Base-by-base conservation (phyloP, 2,113 vertebrate genomes). In the Toxotes chatareus region DNA sequence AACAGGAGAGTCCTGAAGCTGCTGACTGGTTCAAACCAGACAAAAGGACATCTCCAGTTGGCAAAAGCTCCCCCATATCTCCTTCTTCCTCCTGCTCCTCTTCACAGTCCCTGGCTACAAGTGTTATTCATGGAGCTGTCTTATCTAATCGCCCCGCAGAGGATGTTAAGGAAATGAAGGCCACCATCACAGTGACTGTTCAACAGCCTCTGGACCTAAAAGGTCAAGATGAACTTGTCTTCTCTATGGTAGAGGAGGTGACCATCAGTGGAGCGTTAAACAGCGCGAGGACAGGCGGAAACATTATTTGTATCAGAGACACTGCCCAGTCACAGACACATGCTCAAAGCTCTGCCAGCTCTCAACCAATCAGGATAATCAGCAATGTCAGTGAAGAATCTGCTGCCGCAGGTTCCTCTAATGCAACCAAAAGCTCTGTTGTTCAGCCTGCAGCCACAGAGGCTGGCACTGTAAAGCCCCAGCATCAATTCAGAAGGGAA, bases 181-280 rank as follows among this genome's bases (percentile, higher is more conserved):
- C 96, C 70, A 97, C 96, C 49, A 98, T 98, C 0, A 98, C 96
- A 76, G 97, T 99, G 79, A 99, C 97, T 0, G 96, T 99, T 59
- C 97, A 99, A 83, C 97, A 99, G 80, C 98, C 98, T 0, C 85
- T 99, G 75, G 98, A 99, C 89, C 91, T 97, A 59, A 98, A 96
- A 1, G 97, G 98, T 31, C 97, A 99, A 38, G 98, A 99, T 0
- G 98, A 99, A 91, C 94, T 99, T 60, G 97, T 99, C 19, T 99
- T 98, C 86, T 99, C 98, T 0, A 95, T 99, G 87, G 97, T 99
- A 74, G 97, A 99, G 91, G 98, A 99, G 78, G 95, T 99, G 83
- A 97, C 97, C 83, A 96, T 99, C 79, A 97, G 96, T 23, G 96
- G 97, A 10, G 94, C 95, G 42, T 87, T 96, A 31, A 95, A 96